Base-by-base conservation (phyloP, 2,888 invertebrate species). In the Microdon myrmicae region DNA sequence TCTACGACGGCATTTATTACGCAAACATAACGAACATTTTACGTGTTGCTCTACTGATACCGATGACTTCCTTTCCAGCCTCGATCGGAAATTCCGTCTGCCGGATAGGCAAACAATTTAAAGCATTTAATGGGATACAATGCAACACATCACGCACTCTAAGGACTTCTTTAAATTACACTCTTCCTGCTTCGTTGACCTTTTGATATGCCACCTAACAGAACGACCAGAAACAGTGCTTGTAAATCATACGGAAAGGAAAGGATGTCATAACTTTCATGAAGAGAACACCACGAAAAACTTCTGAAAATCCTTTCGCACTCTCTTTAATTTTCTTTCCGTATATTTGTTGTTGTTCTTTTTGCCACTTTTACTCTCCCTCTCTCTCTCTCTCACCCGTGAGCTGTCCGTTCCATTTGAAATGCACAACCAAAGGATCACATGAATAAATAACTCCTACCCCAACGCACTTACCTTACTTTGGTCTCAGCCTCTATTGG, bases 401-500 rank as follows among this genome's bases (percentile, higher is more conserved):
- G n/a, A n/a, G n/a, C n/a, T n/a, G n/a, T n/a, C n/a, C 12, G 26
- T 41, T 56, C 38, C 26, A n/a, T n/a, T 44, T 31, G 19, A 26
- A 19, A 25, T 14, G 19, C 22, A 14, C 51, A 43, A 17, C 39
- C 47, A 39, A 28, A 37, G 34, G 47, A 34, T 38, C 43, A 47
- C 58, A 51, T 58, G 58, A 64, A 64, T 58, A 64, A 64, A 58
- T 58, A 51, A 64, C 58, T 58, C 58, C 53, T 58, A 58, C 64
- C 64, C 64, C 64, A 58, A 38, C 47, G 51, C 64, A 64, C 64
- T 64, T 64, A 64, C 51, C 58, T 64, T 64, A 64, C 58, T 58
- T 64, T 47, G 58, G 64, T 53, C 64, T 64, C 56, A 47, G 44
- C 22, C 45, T 58, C 58, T 47, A 10, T 9, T 34, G 64, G 64